phyloP scores from a whole-genome alignment of 1,140 invertebrate genomes.

The Drosophila ironensis region DNA sequence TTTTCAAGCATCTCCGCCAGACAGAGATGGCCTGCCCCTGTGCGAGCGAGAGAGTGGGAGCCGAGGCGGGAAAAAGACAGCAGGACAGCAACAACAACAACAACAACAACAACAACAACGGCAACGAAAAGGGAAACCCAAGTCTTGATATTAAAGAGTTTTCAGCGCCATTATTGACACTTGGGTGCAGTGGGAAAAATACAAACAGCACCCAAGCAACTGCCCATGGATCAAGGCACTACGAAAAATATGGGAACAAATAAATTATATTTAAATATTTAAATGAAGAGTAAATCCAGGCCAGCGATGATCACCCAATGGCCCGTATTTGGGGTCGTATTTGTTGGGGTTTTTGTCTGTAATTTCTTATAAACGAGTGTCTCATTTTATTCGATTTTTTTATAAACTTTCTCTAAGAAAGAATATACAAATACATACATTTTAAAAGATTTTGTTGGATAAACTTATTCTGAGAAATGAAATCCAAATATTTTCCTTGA shows the following conservation, averaged over 20 bases:
- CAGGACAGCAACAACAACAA: neutral
- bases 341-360: too few relatives aligned
- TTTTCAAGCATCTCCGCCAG: slow-evolving; percentile 45
- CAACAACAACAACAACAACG: neutral
- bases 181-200: slow-evolving; percentile 41
- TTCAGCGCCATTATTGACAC: slow-evolving; percentile 77
- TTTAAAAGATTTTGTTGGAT: too few relatives aligned
- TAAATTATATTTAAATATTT: neutral
- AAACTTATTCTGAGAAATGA: too few relatives aligned
- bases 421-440: too few relatives aligned
- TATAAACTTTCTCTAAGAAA: too few relatives aligned
- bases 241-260: neutral
- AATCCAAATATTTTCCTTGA: too few relatives aligned
- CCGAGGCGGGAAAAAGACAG: neutral
- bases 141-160: slow-evolving; percentile 56
- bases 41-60: neutral
- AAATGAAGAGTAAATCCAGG: too few relatives aligned
- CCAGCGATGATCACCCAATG: too few relatives aligned
- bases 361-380: too few relatives aligned
- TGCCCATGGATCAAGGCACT: neutral
- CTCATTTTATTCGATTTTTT: too few relatives aligned
- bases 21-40: slow-evolving; percentile 16
- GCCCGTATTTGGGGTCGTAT: too few relatives aligned
- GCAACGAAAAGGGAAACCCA: neutral
- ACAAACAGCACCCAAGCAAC: too few relatives aligned